These are phyloP conservation scores for Eupristina koningsbergeri DNA, from an alignment of 1,140 invertebrate species.

Conservation along the genomic window DNA sequence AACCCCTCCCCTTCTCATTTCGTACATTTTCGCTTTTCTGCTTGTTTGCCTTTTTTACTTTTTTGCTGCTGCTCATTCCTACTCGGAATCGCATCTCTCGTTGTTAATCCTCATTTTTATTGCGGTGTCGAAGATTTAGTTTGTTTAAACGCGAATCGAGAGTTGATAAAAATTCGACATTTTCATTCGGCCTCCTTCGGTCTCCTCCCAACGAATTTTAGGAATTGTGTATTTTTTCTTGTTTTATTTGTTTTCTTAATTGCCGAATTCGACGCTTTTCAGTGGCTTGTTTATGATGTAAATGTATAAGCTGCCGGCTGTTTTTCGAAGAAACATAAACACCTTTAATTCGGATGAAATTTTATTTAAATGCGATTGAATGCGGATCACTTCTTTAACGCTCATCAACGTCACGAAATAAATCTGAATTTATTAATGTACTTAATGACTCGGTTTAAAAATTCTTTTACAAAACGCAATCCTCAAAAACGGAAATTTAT, in stretches of 20 bases:
- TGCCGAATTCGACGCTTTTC: slow-evolving; percentile 10
- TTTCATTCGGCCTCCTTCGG: neutral
- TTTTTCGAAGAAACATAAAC: neutral
- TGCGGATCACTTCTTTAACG: neutral
- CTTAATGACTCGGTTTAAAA: neutral
- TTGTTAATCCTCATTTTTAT: slow-evolving; percentile 42
- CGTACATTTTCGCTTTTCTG: neutral
- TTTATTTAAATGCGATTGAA: slow-evolving; percentile 11
- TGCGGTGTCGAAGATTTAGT: slow-evolving; percentile 30
- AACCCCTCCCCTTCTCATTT: neutral
- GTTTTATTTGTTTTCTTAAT: slow-evolving; percentile 24
- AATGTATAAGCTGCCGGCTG: neutral
- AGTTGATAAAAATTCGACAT: slow-evolving; percentile 44
- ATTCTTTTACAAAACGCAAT: neutral
- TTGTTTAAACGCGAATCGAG: slow-evolving; percentile 25
- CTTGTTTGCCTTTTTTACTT: neutral
- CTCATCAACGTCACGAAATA: neutral
- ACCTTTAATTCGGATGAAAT: neutral
- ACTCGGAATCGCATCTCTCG: neutral
- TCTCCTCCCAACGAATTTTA: neutral
- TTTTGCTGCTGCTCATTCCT: neutral
- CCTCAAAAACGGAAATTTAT: neutral
- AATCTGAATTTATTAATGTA: neutral
- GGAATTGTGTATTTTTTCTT: neutral
- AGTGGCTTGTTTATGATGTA: slow-evolving; percentile 7